Base-by-base conservation (phyloP, 1,140 invertebrate species). In the Acyrthosiphon pisum region DNA sequence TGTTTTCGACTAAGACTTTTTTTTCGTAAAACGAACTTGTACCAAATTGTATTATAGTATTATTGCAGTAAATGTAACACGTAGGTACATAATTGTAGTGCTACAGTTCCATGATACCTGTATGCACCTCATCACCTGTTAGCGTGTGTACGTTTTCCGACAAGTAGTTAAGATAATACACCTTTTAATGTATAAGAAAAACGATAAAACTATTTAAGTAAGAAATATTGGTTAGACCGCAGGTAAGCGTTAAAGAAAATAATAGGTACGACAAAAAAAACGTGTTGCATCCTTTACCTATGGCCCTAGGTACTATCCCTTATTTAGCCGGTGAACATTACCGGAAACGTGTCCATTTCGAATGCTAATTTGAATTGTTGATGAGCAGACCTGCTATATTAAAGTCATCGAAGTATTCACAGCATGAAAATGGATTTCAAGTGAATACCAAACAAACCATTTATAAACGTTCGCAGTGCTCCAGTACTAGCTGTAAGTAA, bases 351-450 rank as follows among this genome's bases (percentile, higher is more conserved):
- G 50, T 89, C 88, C 88, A 35, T 56, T 89, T 56, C 35, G 9
- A 56, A 89, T 26, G 88, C 11, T 14, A 56, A 89, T 89, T 89
- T 89, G 88, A 89, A 90, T 90, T 90, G 89, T 90, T 68, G 53
- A 90, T 90, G 88, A 90, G 37, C 23, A 41, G 3, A 89, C 48
- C n/a, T 35, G 23, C 30, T 60, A 41, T 41, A 60, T 8, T 89
- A 37, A 11, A 89, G 53, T 68, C n/a, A 68, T 35, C 53, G 37
- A 35, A 22, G 35, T 89, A 56, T 89, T 50, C 50, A 1, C 14
- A 11, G 89, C 53, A 44, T 44, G 53, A 90, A 90, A 90, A 90
- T 90, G 89, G 89, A 14, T 90, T 90, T 90, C 89, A 48, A 90
- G 89, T 90, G 89, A 90, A 68, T 35, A 46, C 9, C 89, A 90